Percentiles rank a stretch among this genome's conserved stretches.
These are phyloP conservation scores for Catamblyrhynchus diadema DNA, from an alignment of 2,797 vertebrate genomes.

Conservation along the genomic window DNA sequence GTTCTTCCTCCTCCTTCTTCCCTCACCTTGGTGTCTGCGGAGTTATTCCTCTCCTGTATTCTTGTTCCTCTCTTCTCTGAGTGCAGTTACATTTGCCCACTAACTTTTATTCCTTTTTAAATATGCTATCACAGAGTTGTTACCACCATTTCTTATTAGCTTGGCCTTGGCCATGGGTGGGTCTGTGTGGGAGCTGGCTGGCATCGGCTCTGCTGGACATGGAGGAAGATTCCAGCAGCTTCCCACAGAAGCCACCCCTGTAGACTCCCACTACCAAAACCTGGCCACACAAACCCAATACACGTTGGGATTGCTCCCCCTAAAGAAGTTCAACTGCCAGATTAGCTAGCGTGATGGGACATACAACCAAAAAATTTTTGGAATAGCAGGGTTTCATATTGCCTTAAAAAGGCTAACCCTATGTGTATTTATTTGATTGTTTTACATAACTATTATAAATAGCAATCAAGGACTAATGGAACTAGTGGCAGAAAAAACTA, in stretches of 20 bases:
- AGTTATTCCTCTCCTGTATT: rapidly evolving
- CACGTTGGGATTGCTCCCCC: background rate
- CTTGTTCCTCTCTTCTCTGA: background rate
- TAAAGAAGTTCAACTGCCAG: background rate
- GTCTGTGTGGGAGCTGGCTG: background rate
- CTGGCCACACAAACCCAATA: rapidly evolving
- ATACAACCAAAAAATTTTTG: background rate
- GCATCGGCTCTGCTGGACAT: background rate
- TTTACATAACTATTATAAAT: background rate
- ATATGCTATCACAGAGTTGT: rapidly evolving
- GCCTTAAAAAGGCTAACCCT: background rate
- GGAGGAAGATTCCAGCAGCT: background rate
- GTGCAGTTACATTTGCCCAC: background rate
- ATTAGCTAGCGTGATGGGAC: background rate
- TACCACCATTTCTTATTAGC: background rate
- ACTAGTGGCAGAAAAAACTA: background rate
- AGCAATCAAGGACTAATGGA: background rate
- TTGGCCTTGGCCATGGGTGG: background rate
- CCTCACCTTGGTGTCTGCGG: background rate
- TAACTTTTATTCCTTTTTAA: background rate
- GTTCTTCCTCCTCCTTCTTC: background rate
- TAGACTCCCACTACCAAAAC: background rate
- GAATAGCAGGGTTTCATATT: background rate
- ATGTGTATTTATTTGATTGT: background rate
- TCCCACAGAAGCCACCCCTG: background rate